These are phyloP conservation scores for Lutraria rhynchaena DNA, from an alignment of 1,140 invertebrate genomes.

Conservation along the genomic window DNA sequence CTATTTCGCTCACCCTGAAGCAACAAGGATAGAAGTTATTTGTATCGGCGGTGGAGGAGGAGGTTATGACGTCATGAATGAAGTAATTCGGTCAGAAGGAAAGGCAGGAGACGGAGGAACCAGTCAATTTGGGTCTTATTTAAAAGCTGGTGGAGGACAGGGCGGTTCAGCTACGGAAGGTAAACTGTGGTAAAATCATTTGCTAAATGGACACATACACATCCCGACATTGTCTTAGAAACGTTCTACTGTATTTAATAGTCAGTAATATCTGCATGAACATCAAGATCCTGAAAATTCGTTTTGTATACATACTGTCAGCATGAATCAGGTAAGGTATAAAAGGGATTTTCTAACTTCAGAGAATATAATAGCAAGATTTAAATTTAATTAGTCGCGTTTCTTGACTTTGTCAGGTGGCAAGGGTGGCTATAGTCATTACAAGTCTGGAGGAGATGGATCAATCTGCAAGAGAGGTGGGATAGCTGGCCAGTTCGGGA, in stretches of 20 bases:
- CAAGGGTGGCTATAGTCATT: background rate
- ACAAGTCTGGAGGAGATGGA: constrained; percentile 1
- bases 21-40: constrained; percentile 28
- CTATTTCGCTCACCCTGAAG: constrained; percentile 40
- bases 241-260: too few species aligned
- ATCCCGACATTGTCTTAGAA: too few species aligned
- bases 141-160: constrained; percentile 25
- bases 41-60: constrained; percentile 50
- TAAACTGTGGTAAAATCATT: too few species aligned
- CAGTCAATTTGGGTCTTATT: constrained; percentile 34
- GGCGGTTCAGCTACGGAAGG: constrained; percentile 9
- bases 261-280: too few species aligned
- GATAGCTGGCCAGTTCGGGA: background rate
- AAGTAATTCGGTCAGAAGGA: background rate
- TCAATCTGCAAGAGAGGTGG: constrained; percentile 18
- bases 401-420: constrained; percentile 3
- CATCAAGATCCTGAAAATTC: too few species aligned
- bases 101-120: constrained; percentile 52
- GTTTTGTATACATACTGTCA: too few species aligned
- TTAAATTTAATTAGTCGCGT: too few species aligned
- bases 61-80: constrained; percentile 51
- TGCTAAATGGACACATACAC: too few species aligned
- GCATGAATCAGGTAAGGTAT: too few species aligned
- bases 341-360: too few species aligned
- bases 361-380: too few species aligned